Evolutionary conservation across 2,888 invertebrate genomes (phyloP).

Genomic region (Phalera bucephala): DNA sequence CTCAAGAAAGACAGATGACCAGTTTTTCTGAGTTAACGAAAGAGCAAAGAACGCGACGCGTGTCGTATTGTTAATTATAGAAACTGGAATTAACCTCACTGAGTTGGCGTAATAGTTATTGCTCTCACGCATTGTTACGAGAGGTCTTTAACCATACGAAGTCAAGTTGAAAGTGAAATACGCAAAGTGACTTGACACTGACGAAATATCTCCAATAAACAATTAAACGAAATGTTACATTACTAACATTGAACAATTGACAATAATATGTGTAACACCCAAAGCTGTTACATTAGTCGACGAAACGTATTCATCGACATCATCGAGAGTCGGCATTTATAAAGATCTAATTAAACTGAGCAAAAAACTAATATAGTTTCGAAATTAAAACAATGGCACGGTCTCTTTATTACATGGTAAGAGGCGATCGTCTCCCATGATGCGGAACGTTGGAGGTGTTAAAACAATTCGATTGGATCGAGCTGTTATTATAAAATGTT

Average conservation of each 20-base stretch:
- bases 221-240: no score
- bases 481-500: conserved; percentile 31
- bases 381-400: conserved; percentile 47
- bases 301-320: neutral
- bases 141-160: conserved; percentile 13
- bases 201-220: neutral
- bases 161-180: conserved; percentile 1
- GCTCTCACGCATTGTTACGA: conserved; percentile 30
- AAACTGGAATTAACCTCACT: conserved; percentile 36
- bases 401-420: conserved; percentile 47
- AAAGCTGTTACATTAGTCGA: neutral
- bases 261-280: neutral
- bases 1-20: conserved; percentile 31
- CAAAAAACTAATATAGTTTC: conserved; percentile 39
- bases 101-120: conserved; percentile 26
- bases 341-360: conserved; percentile 28
- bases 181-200: no score
- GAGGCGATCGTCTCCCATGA: conserved; percentile 36
- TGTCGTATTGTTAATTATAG: conserved; percentile 42
- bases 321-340: neutral
- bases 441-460: conserved; percentile 44
- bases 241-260: neutral
- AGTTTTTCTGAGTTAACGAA: conserved; percentile 36
- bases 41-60: conserved; percentile 22
- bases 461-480: conserved; percentile 42